Evolutionary conservation across 2,797 vertebrate species (phyloP).

Genomic region (Zalophus californianus): DNA sequence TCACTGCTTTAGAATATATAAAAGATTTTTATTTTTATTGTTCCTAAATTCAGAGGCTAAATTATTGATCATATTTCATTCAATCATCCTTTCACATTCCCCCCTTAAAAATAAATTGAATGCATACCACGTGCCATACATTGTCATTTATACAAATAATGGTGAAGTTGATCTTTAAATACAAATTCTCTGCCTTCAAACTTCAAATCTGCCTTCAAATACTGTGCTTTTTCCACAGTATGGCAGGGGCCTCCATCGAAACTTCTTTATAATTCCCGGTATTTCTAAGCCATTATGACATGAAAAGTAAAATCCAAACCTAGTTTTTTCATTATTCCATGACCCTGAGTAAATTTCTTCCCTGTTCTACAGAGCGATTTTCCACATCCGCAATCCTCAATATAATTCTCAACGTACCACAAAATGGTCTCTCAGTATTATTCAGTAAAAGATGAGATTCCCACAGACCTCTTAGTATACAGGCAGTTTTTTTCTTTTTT

Average conservation of each 20-base stretch:
- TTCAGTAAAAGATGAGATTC: not conserved
- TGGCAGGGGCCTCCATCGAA: not conserved
- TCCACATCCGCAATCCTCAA: not conserved
- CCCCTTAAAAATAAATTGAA: not conserved
- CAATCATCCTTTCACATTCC: not conserved
- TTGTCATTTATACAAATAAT: not conserved
- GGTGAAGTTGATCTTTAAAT: not conserved
- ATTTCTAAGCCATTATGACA: not conserved
- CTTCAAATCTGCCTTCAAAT: not conserved
- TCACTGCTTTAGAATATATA: not conserved
- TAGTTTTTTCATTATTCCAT: not conserved
- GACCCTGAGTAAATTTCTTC: not conserved
- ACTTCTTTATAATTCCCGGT: not conserved
- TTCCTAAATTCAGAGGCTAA: not conserved
- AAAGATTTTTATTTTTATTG: not conserved
- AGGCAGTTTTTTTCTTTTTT: not conserved
- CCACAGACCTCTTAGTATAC: not conserved
- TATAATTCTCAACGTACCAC: not conserved
- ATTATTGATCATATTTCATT: not conserved
- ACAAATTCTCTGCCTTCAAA: not conserved
- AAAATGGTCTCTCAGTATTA: not conserved
- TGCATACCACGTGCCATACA: not conserved
- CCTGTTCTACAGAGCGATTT: not conserved
- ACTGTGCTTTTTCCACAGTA: not conserved
- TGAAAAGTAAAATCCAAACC: constrained; percentile 7